Conservation (phyloP, 2,797 vertebrate genomes). For the Ispidina picta region DNA sequence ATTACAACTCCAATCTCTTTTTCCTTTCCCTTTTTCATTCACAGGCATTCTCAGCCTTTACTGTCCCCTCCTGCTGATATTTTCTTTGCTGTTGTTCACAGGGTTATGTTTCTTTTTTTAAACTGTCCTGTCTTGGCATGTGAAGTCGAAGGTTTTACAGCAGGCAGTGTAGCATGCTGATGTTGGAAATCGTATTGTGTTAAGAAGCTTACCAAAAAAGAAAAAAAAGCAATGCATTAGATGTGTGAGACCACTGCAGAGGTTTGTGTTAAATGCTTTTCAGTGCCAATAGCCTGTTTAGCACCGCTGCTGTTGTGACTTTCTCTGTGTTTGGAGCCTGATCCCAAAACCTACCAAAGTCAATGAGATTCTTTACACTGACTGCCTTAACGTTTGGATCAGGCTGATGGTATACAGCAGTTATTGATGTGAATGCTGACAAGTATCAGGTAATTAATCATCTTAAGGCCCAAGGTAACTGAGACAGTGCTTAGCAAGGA, state of each 20-base stretch:
- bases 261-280: conserved; percentile 12
- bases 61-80: conserved; percentile 28
- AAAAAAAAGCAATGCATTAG: not conserved
- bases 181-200: not conserved
- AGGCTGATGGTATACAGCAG: not conserved
- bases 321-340: not conserved
- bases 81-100: conserved; percentile 18
- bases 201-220: conserved; percentile 12
- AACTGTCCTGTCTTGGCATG: conserved; percentile 13
- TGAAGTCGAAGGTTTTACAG: conserved; percentile 23
- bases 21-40: conserved; percentile 23
- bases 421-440: not conserved
- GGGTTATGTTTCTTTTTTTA: conserved; percentile 34
- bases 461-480: not conserved
- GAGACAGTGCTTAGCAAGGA: not conserved
- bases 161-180: not conserved
- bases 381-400: not conserved
- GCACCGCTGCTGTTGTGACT: not conserved
- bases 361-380: conserved; percentile 40
- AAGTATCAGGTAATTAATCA: conserved; percentile 1
- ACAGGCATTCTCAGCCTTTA: conserved; percentile 19
- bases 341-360: conserved; percentile 17
- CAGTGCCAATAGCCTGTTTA: not conserved
- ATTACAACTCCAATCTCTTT: conserved; percentile 39
- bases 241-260: not conserved